Base-by-base conservation (phyloP, 2,888 invertebrate species). In the Megaustenia siamemsis region DNA sequence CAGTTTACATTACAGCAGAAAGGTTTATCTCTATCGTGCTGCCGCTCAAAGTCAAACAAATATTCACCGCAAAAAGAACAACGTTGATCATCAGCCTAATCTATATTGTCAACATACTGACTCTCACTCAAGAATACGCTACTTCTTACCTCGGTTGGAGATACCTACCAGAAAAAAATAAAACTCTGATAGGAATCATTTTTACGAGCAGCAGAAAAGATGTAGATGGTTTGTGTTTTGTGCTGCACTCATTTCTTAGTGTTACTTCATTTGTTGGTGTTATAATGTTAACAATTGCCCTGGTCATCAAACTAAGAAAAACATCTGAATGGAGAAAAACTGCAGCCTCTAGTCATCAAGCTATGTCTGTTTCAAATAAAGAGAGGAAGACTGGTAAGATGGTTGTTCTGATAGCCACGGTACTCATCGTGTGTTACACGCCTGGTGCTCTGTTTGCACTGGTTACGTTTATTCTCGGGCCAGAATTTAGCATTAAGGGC, bases 341-440 rank as follows among this genome's bases (percentile, higher is more conserved):
- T 15, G 43, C 35, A 4, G 56, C 76, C 6, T n/a, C n/a, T 15
- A 76, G 8, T 15, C 6, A 18, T 32, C 49, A 76, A 15, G 8
- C 32, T 4, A 40, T 32, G 32, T 6, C 28, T 5, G 21, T 53
- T 4, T 76, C 56, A 15, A 4, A 6, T 18, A 5, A 15, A 15
- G 35, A 75, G 4, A 40, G 43, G 45, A 43, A 38, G 15, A 43
- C 49, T 8, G 45, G 40, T 4, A 75, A 75, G 28, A 79, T 53
- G 60, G 32, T 79, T 35, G 49, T 66, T 10, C 15, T 79, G 28
- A 66, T 79, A 40, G 63, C 79, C 63, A 63, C 40, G 2, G 28
- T 79, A 24, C n/a, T 79, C 5, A 79, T 79, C 38, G 43, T 63
- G 5, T 63, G 24, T n/a, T 79, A 49, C 79, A 60, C 43, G 5